phyloP scores from a whole-genome alignment of 1,140 invertebrate species.

The Augochlora pura region DNA sequence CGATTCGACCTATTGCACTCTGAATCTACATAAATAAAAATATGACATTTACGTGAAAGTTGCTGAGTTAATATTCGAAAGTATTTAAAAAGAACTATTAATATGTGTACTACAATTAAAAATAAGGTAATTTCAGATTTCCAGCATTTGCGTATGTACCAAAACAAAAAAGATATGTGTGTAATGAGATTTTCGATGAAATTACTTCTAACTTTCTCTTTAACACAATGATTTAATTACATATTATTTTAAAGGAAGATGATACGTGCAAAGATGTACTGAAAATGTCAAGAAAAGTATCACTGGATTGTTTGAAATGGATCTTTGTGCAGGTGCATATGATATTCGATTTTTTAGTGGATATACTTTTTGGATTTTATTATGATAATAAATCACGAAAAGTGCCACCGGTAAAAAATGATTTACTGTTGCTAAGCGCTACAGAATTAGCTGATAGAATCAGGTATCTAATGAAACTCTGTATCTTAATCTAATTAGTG shows the following conservation, averaged over 20 bases:
- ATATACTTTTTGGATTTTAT: conserved; percentile 80
- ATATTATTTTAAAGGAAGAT: conserved; percentile 21
- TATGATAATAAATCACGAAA: conserved; percentile 81
- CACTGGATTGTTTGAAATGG: conserved; percentile 58
- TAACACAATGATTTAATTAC: background rate
- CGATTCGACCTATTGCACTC: too few relatives aligned
- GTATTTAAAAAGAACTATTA: background rate
- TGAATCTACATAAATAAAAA: too few relatives aligned
- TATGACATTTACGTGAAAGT: background rate
- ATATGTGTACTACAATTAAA: conserved; percentile 17
- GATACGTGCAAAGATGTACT: background rate
- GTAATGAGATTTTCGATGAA: background rate
- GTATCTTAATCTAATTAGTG: too few relatives aligned
- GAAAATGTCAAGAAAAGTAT: background rate
- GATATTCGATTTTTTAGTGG: conserved; percentile 76
- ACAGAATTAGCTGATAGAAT: conserved; percentile 84
- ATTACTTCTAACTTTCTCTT: background rate
- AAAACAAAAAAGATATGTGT: background rate
- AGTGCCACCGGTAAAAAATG: conserved; percentile 82
- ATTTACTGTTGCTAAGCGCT: conserved; percentile 84
- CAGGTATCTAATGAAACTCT: conserved; percentile 68
- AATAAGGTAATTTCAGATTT: background rate
- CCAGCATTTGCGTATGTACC: background rate
- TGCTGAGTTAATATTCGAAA: conserved; percentile 16
- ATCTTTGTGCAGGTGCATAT: conserved; percentile 70